Percentiles rank a stretch among this genome's conserved stretches.
Conservation (phyloP, 2,797 vertebrate genomes). For the Oreochromis mossambicus region DNA sequence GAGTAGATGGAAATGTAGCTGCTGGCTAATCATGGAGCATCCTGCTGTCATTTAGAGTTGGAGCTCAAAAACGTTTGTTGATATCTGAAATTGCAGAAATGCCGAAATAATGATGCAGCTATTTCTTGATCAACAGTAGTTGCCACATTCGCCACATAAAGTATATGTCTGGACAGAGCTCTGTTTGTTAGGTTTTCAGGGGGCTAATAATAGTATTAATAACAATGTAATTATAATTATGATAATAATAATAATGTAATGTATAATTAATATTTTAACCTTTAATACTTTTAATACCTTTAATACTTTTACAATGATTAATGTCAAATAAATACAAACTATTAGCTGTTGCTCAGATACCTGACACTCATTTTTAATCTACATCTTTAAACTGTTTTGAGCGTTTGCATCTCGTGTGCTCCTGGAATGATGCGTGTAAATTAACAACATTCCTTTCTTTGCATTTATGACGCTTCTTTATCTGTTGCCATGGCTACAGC, state of each 20-base stretch:
- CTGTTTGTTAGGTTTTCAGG: background rate
- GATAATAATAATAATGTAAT: background rate
- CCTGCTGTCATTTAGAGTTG: background rate
- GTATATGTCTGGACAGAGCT: background rate
- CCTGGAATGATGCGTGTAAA: background rate
- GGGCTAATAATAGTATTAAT: background rate
- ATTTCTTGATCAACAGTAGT: background rate
- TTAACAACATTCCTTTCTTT: background rate
- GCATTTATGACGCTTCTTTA: background rate
- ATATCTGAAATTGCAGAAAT: background rate
- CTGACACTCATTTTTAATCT: background rate
- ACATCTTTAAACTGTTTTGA: background rate
- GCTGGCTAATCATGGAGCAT: background rate
- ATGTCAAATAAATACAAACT: background rate
- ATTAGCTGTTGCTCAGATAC: accelerated
- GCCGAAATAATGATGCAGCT: background rate
- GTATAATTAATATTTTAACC: background rate
- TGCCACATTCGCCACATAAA: background rate
- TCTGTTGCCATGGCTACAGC: background rate
- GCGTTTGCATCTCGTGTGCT: background rate
- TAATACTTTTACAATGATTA: background rate
- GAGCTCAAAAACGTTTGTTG: background rate
- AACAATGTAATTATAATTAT: too few relatives aligned
- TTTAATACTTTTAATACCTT: background rate
- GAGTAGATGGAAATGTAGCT: slow-evolving; percentile 57